phyloP scores from a whole-genome alignment of 2,113 vertebrate genomes.

The Chaenogobius annularis region DNA sequence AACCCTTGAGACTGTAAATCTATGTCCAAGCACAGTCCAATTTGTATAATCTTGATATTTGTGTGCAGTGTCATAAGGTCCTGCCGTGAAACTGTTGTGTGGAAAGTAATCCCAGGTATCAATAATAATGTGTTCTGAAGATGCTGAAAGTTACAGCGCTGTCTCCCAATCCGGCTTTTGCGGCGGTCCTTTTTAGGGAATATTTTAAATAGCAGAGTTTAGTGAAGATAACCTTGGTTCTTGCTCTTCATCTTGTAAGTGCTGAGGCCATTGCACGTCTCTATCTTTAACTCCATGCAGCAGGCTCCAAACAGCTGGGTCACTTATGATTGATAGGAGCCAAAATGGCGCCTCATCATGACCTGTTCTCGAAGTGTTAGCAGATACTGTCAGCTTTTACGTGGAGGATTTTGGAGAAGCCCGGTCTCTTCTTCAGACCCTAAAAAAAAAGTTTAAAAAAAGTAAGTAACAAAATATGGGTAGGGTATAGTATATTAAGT shows the following conservation, averaged over 20 bases:
- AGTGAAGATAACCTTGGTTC: constrained; percentile 27
- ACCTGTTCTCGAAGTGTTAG: constrained; percentile 77
- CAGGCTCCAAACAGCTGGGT: constrained; percentile 46
- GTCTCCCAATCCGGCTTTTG: constrained; percentile 28
- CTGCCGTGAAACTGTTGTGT: constrained; percentile 12
- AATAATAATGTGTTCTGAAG: constrained; percentile 7
- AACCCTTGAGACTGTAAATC: not conserved
- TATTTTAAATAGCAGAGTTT: constrained; percentile 21
- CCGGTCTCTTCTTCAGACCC: constrained; percentile 94
- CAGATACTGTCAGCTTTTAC: constrained; percentile 94
- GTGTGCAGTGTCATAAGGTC: constrained; percentile 12
- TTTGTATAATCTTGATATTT: constrained; percentile 4
- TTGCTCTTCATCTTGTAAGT: constrained; percentile 31
- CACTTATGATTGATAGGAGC: constrained; percentile 38
- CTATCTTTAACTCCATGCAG: constrained; percentile 13
- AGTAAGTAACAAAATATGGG: not conserved
- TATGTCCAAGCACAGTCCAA: not conserved
- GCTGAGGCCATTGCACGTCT: constrained; percentile 30
- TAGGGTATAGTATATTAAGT: no score
- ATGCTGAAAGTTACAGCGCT: constrained; percentile 23
- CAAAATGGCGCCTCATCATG: constrained; percentile 31
- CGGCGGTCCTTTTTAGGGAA: constrained; percentile 7
- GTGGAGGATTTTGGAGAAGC: constrained; percentile 98
- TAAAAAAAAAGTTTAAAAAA: constrained; percentile 44
- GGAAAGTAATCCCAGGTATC: constrained; percentile 17